Evolutionary conservation across 1,140 invertebrate species (phyloP).

Genomic region (Periplaneta americana): DNA sequence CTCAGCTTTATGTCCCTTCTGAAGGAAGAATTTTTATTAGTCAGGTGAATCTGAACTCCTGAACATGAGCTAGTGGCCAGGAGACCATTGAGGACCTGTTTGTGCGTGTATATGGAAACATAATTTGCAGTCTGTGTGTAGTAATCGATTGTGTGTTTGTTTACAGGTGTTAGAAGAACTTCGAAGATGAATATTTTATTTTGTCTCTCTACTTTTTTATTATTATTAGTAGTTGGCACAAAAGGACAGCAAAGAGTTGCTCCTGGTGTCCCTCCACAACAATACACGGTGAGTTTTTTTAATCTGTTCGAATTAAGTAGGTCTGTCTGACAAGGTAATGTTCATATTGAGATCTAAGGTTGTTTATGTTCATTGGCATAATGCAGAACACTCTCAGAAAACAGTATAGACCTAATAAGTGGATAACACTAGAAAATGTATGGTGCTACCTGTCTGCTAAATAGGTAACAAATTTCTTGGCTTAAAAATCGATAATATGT

Average conservation of each 20-base stretch:
- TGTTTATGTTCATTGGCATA: too few species aligned
- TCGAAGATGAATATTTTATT: not conserved
- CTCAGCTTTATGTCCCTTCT: too few species aligned
- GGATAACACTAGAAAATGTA: not conserved
- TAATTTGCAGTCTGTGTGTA: not conserved
- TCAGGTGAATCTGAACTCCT: too few species aligned
- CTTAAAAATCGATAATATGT: too few species aligned
- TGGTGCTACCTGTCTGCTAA: not conserved
- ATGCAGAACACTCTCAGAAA: too few species aligned
- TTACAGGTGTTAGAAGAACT: not conserved
- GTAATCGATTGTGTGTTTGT: not conserved
- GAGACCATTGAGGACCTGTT: not conserved
- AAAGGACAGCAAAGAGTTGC: constrained; percentile 11
- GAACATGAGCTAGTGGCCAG: too few species aligned
- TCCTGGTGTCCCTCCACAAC: constrained; percentile 17
- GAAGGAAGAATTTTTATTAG: too few species aligned
- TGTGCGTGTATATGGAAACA: not conserved
- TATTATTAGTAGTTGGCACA: not conserved
- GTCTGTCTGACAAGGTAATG: too few species aligned
- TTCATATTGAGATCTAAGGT: too few species aligned
- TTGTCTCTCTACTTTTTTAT: not conserved
- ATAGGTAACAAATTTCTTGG: too few species aligned
- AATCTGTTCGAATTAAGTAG: too few species aligned
- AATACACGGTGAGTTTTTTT: too few species aligned
- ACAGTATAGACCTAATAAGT: not conserved